These are phyloP conservation scores for Musca domestica DNA, from an alignment of 1,140 invertebrate species.

Conservation along the genomic window DNA sequence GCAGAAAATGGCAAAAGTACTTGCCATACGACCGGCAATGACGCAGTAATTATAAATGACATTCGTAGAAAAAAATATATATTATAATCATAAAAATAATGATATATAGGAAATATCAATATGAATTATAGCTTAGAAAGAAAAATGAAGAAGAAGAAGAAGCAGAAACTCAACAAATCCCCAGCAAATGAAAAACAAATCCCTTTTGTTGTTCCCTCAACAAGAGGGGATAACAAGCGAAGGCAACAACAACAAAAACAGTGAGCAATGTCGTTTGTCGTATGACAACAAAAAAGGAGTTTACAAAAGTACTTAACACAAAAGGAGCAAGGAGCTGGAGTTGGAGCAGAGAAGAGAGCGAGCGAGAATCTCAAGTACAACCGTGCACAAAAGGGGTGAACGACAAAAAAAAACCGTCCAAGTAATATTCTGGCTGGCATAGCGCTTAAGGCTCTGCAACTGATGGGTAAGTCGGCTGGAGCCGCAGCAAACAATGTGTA, in stretches of 20 bases:
- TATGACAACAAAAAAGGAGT: no score
- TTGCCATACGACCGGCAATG: conserved; percentile 3
- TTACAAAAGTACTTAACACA: no score
- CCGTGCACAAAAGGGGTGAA: neutral
- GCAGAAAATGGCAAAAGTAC: neutral
- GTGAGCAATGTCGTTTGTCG: no score
- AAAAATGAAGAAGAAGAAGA: no score
- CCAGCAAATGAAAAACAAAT: no score
- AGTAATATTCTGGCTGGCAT: neutral
- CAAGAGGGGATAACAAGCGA: no score
- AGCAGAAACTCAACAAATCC: no score
- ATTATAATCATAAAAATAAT: conserved; percentile 15
- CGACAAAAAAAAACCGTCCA: neutral
- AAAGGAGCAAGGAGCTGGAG: neutral
- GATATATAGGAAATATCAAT: neutral
- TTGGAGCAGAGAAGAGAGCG: neutral
- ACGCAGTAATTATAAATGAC: conserved; percentile 12
- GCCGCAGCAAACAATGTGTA: neutral
- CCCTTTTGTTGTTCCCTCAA: no score
- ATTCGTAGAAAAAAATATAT: neutral
- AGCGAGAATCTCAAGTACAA: neutral
- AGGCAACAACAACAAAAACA: no score
- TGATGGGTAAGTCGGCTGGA: no score
- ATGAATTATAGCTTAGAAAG: no score
- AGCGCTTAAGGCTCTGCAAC: conserved; percentile 10